These are phyloP conservation scores for Drosophila maculinotata DNA, from an alignment of 2,888 invertebrate species.

Conservation along the genomic window DNA sequence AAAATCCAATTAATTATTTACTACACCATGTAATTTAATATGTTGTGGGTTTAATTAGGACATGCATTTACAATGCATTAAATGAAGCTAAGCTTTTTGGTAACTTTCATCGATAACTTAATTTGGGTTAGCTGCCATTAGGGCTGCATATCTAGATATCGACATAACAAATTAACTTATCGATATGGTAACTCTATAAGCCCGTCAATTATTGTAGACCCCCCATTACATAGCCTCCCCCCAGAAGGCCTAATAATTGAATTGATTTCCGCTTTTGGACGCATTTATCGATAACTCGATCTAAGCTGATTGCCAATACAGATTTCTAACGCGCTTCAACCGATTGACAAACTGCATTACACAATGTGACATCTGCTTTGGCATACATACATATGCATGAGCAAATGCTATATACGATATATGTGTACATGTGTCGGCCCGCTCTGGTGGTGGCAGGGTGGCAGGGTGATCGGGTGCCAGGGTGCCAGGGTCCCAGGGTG, in stretches of 20 bases:
- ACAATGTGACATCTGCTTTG: constrained; percentile 54
- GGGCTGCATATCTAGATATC: background rate
- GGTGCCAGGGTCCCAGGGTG: too few relatives aligned
- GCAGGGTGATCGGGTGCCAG: too few relatives aligned
- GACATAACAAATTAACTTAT: constrained; percentile 13
- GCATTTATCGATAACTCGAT: constrained; percentile 55
- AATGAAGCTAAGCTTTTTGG: background rate
- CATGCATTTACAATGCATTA: too few relatives aligned
- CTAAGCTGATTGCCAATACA: constrained; percentile 40
- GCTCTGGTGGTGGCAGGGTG: too few relatives aligned
- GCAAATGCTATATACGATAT: background rate
- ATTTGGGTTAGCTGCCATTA: background rate
- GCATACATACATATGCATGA: background rate
- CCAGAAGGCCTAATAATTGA: constrained; percentile 33
- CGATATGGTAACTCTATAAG: constrained; percentile 17
- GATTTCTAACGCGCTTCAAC: constrained; percentile 25
- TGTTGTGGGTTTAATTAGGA: too few relatives aligned
- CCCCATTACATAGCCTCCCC: background rate
- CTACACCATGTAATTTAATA: too few relatives aligned
- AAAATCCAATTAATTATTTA: too few relatives aligned
- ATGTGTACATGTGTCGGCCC: background rate
- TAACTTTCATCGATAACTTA: constrained; percentile 6
- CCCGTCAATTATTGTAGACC: background rate
- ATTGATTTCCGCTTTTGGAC: constrained; percentile 30
- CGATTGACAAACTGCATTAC: constrained; percentile 64